phyloP scores from a whole-genome alignment of 1,140 invertebrate genomes.

The Drosophila parvula region DNA sequence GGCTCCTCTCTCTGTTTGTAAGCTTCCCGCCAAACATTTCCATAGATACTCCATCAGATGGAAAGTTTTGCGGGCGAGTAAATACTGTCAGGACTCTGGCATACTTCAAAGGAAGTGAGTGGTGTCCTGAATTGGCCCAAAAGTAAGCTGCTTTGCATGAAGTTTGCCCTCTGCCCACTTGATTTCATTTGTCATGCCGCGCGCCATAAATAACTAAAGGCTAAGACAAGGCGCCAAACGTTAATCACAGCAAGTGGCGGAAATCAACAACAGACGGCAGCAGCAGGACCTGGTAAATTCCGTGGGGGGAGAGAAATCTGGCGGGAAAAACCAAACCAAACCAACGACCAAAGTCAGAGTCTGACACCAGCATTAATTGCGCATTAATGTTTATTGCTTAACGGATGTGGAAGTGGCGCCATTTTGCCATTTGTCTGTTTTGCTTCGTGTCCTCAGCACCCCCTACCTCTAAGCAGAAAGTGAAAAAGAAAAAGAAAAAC shows the following conservation, averaged over 20 bases:
- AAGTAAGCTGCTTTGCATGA: constrained; percentile 41
- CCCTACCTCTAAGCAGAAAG: background rate
- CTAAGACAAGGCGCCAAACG: constrained; percentile 56
- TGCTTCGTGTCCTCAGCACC: constrained; percentile 13
- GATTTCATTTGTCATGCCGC: constrained; percentile 45
- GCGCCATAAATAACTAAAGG: constrained; percentile 63
- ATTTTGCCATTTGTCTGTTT: constrained; percentile 61
- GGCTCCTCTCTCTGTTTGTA: background rate
- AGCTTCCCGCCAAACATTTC: constrained; percentile 8
- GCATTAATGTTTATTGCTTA: constrained; percentile 79
- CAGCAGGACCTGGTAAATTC: background rate
- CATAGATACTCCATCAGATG: constrained; percentile 21
- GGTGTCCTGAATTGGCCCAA: background rate
- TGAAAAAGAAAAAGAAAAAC: constrained; percentile 22
- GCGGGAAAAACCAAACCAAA: constrained; percentile 9
- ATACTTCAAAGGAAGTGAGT: constrained; percentile 32
- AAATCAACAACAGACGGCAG: constrained; percentile 69
- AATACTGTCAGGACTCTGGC: constrained; percentile 23
- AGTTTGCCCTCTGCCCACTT: constrained; percentile 28
- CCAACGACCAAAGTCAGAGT: constrained; percentile 27
- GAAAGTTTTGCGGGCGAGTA: constrained; percentile 20
- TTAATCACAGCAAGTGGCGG: constrained; percentile 67
- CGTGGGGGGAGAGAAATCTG: background rate
- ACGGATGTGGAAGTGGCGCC: constrained; percentile 79
- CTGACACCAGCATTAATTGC: constrained; percentile 79